Evolutionary conservation across 2,888 invertebrate species (phyloP), one percentile per base, ranked within the genome.

Genomic region (Poecilus cupreus): DNA sequence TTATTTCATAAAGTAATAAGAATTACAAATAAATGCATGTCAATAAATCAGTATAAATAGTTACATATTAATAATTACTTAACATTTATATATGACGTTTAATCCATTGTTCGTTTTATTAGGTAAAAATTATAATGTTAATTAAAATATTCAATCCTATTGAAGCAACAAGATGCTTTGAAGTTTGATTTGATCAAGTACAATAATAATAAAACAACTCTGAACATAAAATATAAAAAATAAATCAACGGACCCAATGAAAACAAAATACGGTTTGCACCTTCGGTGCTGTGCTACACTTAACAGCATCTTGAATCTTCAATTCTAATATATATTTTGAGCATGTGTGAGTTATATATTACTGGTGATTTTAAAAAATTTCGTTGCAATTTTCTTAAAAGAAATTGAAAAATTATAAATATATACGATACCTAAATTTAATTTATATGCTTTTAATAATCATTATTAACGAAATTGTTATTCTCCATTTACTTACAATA

Each of bases 21-120:
- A 81, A 81, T 64, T 81, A 81, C 81, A 81, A 81, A 81, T 81
- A 81, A 81, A 81, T 81, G 81, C 81, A 81, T 75, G 80, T 80
- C 80, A 80, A 80, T 80, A 80, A 54, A 80, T 80, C 80, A 72
- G 72, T 80, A 81, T 81, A 81, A 81, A 81, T 81, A 75, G 75
- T 80, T 80, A 80, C 80, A 80, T 80, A 80, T 72, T 80, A 80
- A 68, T 79, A 68, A 72, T 72, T 60, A 64, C 72, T 80, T 80
- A 57, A 72, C 80, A 80, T 81, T 81, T 74, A 81, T 60, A 77
- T 77, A 60, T 76, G 49, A 43, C 77, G 57, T 77, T 60, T 26
- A 70, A 68, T 79, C 79, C 68, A 64, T 77, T 77, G 77, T 77
- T 77, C 77, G 77, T 80, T 70, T 72, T 80, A 70, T 49, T 75